Conservation (phyloP, 1,140 invertebrate genomes). For the Bilobella aurantiaca region DNA sequence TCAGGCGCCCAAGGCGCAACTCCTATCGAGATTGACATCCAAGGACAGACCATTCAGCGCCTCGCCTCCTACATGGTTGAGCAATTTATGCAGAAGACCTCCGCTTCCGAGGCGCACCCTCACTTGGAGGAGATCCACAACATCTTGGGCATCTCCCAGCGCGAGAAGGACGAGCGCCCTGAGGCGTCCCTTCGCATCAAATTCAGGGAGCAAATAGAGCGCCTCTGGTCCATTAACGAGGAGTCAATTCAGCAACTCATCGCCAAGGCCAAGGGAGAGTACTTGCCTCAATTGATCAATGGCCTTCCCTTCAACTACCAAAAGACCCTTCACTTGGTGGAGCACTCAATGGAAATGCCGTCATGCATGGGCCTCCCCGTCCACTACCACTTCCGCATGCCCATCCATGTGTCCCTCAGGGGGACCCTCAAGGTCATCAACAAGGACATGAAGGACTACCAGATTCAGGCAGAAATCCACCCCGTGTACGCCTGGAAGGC, state of each 20-base stretch:
- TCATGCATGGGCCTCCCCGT: conserved; percentile 28
- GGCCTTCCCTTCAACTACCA: conserved; percentile 26
- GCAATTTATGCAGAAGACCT: neutral
- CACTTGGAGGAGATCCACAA: conserved; percentile 10
- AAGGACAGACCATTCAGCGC: conserved; percentile 20
- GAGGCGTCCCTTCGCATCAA: conserved; percentile 24
- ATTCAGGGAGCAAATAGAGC: conserved; percentile 28
- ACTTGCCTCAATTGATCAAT: conserved; percentile 1
- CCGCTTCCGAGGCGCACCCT: neutral
- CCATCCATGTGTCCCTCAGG: conserved; percentile 26
- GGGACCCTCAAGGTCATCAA: conserved; percentile 23
- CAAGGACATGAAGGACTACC: neutral
- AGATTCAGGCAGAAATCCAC: conserved; percentile 25
- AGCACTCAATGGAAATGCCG: conserved; percentile 24
- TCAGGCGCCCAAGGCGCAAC: conserved; percentile 13
- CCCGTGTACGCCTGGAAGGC: conserved; percentile 25
- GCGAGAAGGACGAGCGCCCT: conserved; percentile 20
- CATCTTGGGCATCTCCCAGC: conserved; percentile 22
- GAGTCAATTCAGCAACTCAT: conserved; percentile 10
- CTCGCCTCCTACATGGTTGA: neutral
- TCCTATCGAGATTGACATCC: conserved; percentile 21
- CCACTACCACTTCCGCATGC: conserved; percentile 19
- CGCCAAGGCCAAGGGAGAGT: neutral
- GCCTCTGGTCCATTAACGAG: conserved; percentile 16
- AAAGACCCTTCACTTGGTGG: conserved; percentile 25